Evolutionary conservation across 2,888 invertebrate genomes (phyloP).

Genomic region (Sinotaia quadrata): DNA sequence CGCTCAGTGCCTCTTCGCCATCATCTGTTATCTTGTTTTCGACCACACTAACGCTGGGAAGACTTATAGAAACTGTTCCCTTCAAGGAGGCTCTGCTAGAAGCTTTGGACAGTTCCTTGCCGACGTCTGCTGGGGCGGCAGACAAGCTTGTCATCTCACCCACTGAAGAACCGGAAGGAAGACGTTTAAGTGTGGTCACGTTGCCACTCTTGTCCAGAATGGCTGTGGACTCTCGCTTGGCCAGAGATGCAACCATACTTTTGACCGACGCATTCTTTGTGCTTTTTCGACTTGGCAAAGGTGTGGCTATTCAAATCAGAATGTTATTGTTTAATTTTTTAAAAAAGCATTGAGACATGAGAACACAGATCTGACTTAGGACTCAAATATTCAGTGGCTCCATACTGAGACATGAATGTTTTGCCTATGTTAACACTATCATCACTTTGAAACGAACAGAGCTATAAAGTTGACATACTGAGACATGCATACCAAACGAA

Average conservation of each 20-base stretch:
- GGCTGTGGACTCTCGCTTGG: conserved; percentile 15
- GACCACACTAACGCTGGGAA: conserved; percentile 6
- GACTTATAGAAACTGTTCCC: neutral
- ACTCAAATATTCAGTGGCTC: too few species aligned
- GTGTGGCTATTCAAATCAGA: too few species aligned
- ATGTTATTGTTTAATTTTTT: too few species aligned
- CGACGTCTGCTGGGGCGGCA: conserved; percentile 15
- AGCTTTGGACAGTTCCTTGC: conserved; percentile 22
- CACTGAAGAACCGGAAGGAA: conserved; percentile 24
- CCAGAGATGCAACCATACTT: conserved; percentile 4
- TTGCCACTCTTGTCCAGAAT: conserved; percentile 15
- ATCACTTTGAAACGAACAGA: too few species aligned
- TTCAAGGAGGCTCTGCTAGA: neutral
- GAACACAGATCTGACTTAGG: too few species aligned
- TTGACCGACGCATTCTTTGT: neutral
- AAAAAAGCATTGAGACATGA: too few species aligned
- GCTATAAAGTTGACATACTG: too few species aligned
- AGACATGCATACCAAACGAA: too few species aligned
- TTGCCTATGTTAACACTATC: too few species aligned
- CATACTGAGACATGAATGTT: too few species aligned
- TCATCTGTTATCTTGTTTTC: conserved; percentile 6
- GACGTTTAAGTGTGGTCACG: conserved; percentile 25
- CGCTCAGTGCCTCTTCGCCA: conserved; percentile 2
- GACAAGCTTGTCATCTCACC: conserved; percentile 22
- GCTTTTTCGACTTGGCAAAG: neutral